Evolutionary conservation across 2,888 invertebrate genomes (phyloP).

Genomic region (Amblyteles armatorius): DNA sequence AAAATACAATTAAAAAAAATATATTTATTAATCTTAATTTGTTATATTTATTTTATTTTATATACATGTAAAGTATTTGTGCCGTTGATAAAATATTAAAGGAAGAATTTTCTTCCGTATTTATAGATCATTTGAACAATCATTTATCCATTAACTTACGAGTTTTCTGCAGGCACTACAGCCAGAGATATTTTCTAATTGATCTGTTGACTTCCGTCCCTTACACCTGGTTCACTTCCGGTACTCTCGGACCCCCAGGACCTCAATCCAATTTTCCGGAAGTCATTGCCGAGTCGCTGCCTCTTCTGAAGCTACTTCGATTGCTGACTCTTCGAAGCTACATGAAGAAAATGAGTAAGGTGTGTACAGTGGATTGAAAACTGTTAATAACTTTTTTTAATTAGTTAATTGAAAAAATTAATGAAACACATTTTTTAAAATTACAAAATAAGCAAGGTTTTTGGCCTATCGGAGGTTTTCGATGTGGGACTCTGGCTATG

Average conservation of each 20-base stretch:
- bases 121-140: not conserved
- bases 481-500: slow-evolving; percentile 75
- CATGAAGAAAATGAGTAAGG: slow-evolving; percentile 73
- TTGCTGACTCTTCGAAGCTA: slow-evolving; percentile 74
- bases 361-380: slow-evolving; percentile 56
- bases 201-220: slow-evolving; percentile 81
- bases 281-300: slow-evolving; percentile 75
- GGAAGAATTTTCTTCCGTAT: not conserved
- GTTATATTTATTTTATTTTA: too few species aligned
- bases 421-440: not conserved
- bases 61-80: not conserved
- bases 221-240: slow-evolving; percentile 73
- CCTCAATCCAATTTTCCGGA: slow-evolving; percentile 70
- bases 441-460: slow-evolving; percentile 69
- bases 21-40: too few species aligned
- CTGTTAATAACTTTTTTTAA: not conserved
- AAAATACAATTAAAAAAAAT: too few species aligned
- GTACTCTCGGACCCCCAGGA: slow-evolving; percentile 66
- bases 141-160: not conserved
- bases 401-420: not conserved
- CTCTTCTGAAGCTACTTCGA: slow-evolving; percentile 75
- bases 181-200: slow-evolving; percentile 77
- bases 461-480: slow-evolving; percentile 68
- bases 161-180: slow-evolving; percentile 78
- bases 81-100: not conserved